Base-by-base conservation (phyloP, 1,140 invertebrate species). In the Euwallacea fornicatus region DNA sequence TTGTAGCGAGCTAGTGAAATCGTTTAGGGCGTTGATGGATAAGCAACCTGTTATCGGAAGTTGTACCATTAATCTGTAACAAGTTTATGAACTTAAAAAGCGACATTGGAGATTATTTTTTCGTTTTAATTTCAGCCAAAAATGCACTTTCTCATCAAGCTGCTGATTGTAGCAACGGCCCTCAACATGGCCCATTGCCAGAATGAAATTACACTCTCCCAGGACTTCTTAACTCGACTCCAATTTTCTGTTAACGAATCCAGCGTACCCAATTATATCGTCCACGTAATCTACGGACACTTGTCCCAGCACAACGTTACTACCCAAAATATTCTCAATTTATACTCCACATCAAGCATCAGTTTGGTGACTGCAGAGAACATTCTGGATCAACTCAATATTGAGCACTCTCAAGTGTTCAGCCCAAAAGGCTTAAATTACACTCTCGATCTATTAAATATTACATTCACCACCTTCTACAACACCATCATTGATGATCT, bases 401-500 rank as follows among this genome's bases (percentile, higher is more conserved):
- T 70, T 2, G 13, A 60, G 7, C 4, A 50, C 7, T 11, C 10
- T 16, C 2, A 7, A 9, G 55, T 70, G 6, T 64, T 70, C 42
- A 70, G 69, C 42, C 41, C 58, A 15, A 47, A 70, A 41, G 69
- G 60, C 10, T 47, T 70, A 10, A 44, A 70, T 7, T 44, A 70
- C 9, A 64, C 61, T 9, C 7, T 62, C 6, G 42, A 53, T n/a
- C 8, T 46, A 7, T 64, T 70, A 2, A 64, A 70, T 16, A 41
- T 42, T 46, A 70, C 61, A 6, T 63, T 62, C n/a, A 44, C 47
- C 0, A 46, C n/a, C 42, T 70, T 70, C 42, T 70, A 70, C 53
- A 64, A 58, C 9, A 58, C 11, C 13, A 3, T 65, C 42, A 63
- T 15, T 6, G n/a, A 2, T 11, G 33, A 44, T 7, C 46, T 64